These are phyloP conservation scores for Seriola aureovittata DNA, from an alignment of 2,113 vertebrate genomes.

Conservation along the genomic window DNA sequence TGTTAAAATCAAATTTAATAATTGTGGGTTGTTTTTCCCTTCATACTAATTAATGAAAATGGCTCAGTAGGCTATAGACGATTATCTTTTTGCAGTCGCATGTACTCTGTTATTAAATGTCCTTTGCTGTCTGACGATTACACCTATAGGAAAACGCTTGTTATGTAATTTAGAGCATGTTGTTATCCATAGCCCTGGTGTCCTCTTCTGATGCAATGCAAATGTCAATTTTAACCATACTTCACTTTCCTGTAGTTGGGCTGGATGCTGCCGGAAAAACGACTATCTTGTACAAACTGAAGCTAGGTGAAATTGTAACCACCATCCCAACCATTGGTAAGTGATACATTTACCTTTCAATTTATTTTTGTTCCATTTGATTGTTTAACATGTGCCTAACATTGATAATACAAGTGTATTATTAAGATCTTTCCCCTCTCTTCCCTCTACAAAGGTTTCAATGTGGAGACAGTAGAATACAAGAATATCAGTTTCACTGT, in stretches of 20 bases:
- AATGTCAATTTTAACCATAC: neutral
- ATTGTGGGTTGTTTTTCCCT: neutral
- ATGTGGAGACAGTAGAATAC: conserved; percentile 96
- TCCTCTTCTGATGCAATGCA: neutral
- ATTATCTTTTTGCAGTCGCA: neutral
- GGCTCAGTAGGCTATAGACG: neutral
- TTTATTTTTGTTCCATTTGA: neutral
- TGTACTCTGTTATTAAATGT: neutral
- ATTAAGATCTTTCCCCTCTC: neutral
- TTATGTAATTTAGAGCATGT: conserved; percentile 6
- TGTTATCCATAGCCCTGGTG: neutral
- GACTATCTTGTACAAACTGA: conserved; percentile 97
- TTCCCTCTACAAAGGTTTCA: conserved; percentile 86
- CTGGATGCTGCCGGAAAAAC: conserved; percentile 97
- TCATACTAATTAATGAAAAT: neutral
- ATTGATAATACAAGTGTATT: neutral
- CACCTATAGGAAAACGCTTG: neutral
- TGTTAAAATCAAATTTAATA: neutral
- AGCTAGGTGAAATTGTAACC: conserved; percentile 96
- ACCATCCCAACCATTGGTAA: conserved; percentile 97
- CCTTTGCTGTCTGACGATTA: neutral
- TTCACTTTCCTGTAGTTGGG: conserved; percentile 85
- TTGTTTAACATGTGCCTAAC: neutral
- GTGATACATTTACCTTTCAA: conserved; percentile 29
- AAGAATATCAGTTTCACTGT: conserved; percentile 97